These are phyloP conservation scores for Mormyrus iriodes DNA, from an alignment of 2,113 vertebrate species.

Conservation along the genomic window DNA sequence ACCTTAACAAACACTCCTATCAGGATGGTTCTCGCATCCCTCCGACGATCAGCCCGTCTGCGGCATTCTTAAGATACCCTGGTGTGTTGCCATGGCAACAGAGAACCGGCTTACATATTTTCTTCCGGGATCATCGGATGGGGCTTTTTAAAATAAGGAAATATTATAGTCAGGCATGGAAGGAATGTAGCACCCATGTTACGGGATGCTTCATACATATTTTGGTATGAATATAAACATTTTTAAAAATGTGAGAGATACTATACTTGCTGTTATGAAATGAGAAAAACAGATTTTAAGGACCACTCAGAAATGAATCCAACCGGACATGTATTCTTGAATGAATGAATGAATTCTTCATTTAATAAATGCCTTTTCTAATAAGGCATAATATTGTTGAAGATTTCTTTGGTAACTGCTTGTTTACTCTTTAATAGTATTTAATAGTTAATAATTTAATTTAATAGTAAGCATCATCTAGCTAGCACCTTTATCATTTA, in stretches of 20 bases:
- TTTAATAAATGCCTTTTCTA: not conserved
- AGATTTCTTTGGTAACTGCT: not conserved
- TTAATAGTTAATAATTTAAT: no score
- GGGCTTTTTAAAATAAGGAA: not conserved
- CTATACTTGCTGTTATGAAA: not conserved
- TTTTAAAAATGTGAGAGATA: no score
- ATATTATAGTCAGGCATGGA: not conserved
- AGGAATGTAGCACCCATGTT: not conserved
- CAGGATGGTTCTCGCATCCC: not conserved
- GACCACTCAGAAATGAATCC: not conserved
- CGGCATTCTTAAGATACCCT: not conserved
- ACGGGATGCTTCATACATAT: not conserved
- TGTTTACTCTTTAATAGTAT: not conserved
- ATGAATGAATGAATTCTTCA: not conserved
- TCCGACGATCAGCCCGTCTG: not conserved
- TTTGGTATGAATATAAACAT: not conserved
- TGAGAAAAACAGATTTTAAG: not conserved
- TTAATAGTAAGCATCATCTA: not conserved
- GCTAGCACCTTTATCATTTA: not conserved
- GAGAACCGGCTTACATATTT: not conserved
- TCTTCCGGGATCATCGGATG: constrained; percentile 4
- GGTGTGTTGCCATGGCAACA: not conserved
- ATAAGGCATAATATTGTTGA: not conserved
- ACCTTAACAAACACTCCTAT: not conserved
- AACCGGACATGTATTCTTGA: not conserved